Percentiles rank a stretch among this genome's conserved stretches.
These are phyloP conservation scores for Lasioglossum oenotherae DNA, from an alignment of 2,888 invertebrate genomes.

Conservation along the genomic window DNA sequence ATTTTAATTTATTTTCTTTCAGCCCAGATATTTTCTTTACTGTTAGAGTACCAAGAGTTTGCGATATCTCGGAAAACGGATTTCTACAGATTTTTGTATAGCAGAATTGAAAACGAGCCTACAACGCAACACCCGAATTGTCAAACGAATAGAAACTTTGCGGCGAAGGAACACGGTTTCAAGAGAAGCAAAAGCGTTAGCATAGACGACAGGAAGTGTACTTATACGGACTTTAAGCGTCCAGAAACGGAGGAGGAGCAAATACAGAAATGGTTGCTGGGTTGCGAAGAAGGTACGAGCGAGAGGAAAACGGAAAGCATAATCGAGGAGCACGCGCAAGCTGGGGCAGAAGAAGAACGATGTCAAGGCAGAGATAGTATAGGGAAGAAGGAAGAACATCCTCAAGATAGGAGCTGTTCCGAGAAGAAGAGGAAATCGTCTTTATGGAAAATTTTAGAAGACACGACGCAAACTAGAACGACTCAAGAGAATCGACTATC, in stretches of 20 bases:
- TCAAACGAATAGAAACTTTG: conserved; percentile 14
- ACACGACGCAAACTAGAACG: conserved; percentile 35
- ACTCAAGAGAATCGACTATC: conserved; percentile 30
- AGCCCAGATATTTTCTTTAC: conserved; percentile 76
- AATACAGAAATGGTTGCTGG: conserved; percentile 69
- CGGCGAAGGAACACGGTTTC: conserved; percentile 34
- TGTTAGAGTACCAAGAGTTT: conserved; percentile 76
- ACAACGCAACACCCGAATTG: conserved; percentile 68
- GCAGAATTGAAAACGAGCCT: conserved; percentile 79
- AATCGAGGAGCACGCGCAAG: conserved; percentile 13
- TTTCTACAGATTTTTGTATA: conserved; percentile 83
- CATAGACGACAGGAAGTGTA: conserved; percentile 45
- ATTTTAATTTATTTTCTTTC: conserved; percentile 27
- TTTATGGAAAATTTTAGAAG: conserved; percentile 52
- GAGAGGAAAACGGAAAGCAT: conserved; percentile 25
- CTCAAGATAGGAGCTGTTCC: conserved; percentile 2
- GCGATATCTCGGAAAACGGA: conserved; percentile 74
- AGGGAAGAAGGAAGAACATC: conserved; percentile 22
- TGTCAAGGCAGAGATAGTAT: conserved; percentile 4
- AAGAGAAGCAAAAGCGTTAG: conserved; percentile 46
- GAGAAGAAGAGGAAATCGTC: conserved; percentile 50
- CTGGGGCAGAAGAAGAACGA: conserved; percentile 16
- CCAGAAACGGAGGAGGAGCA: conserved; percentile 62
- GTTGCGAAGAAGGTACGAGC: conserved; percentile 60
- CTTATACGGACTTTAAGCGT: conserved; percentile 25